Evolutionary conservation across 64 coral and sea anemone genomes (phyloP).

Genomic region (Pocillopora verrucosa): DNA sequence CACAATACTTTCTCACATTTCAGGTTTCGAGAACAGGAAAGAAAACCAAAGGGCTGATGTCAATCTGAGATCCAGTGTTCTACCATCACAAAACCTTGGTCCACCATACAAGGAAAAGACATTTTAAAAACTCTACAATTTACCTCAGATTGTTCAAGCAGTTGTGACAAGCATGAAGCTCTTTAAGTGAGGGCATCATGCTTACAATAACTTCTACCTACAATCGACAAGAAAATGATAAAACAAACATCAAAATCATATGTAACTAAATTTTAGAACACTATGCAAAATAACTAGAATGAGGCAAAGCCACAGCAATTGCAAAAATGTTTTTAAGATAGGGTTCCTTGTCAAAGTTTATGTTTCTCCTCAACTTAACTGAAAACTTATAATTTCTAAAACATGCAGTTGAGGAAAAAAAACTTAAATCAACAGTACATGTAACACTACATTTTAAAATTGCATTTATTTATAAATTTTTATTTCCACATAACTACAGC

Average conservation of each 20-base stretch:
- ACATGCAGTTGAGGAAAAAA: too few relatives aligned
- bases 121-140: background rate
- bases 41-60: background rate
- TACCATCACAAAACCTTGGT: too few relatives aligned
- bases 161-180: constrained; percentile 86
- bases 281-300: background rate
- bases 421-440: too few relatives aligned
- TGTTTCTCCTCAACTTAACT: too few relatives aligned
- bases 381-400: too few relatives aligned
- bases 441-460: background rate
- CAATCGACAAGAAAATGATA: background rate
- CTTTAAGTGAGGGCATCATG: constrained; percentile 72
- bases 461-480: too few relatives aligned
- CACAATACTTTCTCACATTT: too few relatives aligned
- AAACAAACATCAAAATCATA: background rate
- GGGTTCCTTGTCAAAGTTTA: too few relatives aligned
- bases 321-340: too few relatives aligned
- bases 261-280: background rate
- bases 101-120: background rate
- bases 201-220: constrained; percentile 62
- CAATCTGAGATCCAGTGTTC: background rate
- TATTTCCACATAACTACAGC: too few relatives aligned
- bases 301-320: too few relatives aligned
- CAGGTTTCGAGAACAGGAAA: too few relatives aligned
- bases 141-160: constrained; percentile 64